Evolutionary conservation across 2,113 vertebrate species (phyloP).

Genomic region (Trichechus manatus): DNA sequence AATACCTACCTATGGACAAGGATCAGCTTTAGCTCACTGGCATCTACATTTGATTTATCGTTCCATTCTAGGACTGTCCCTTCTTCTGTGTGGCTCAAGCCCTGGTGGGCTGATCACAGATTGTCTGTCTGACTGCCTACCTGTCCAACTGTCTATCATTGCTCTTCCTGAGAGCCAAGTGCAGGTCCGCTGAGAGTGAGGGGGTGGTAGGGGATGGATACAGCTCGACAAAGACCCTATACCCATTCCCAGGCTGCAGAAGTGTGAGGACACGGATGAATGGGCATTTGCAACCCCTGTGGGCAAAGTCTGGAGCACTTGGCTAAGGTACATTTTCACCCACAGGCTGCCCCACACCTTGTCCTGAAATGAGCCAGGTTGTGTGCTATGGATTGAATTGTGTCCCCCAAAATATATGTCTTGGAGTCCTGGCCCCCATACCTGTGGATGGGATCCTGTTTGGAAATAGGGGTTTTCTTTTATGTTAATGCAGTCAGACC

Average conservation of each 20-base stretch:
- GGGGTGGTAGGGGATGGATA: accelerated
- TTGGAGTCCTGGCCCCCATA: neutral
- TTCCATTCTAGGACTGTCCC: neutral
- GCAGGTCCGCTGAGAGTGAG: neutral
- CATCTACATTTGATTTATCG: accelerated
- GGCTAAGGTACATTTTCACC: neutral
- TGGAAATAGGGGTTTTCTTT: neutral
- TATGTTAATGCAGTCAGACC: neutral
- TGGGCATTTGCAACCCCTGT: accelerated
- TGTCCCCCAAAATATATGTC: neutral
- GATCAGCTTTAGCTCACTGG: accelerated
- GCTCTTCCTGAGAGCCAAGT: neutral
- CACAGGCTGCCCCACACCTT: neutral
- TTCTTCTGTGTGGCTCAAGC: neutral
- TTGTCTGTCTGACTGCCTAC: neutral
- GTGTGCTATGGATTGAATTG: neutral
- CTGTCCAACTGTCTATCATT: accelerated
- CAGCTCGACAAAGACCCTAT: accelerated
- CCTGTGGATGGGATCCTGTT: neutral
- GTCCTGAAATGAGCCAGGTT: neutral
- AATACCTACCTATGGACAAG: accelerated
- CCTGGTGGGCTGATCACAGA: accelerated
- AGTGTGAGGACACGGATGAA: accelerated
- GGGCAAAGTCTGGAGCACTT: accelerated
- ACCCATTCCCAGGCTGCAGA: accelerated